Conservation (phyloP, 1,140 invertebrate genomes). For the Bombus confusus region DNA sequence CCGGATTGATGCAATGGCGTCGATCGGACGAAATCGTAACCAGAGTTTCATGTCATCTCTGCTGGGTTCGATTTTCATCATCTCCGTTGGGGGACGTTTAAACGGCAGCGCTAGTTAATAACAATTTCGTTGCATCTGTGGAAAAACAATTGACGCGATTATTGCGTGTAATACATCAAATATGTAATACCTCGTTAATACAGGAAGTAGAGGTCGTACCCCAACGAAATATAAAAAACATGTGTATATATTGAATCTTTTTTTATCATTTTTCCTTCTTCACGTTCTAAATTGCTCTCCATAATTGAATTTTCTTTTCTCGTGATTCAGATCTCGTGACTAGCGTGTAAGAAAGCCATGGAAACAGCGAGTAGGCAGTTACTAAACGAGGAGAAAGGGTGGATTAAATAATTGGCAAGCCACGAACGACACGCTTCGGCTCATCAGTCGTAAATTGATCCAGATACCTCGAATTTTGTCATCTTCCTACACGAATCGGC, state of each 20-base stretch:
- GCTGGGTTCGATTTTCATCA: not conserved
- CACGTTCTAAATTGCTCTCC: not conserved
- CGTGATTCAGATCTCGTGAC: not conserved
- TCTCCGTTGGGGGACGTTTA: not conserved
- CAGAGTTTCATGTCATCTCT: not conserved
- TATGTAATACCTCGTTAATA: not conserved
- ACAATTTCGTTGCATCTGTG: not conserved
- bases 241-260: not conserved
- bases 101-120: not conserved
- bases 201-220: not conserved
- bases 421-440: constrained; percentile 1
- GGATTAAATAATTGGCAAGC: constrained; percentile 43
- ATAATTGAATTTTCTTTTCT: not conserved
- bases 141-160: constrained; percentile 27
- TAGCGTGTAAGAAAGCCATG: not conserved
- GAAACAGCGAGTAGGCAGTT: constrained; percentile 21
- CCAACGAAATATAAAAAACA: not conserved
- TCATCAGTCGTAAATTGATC: constrained; percentile 50
- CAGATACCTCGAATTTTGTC: constrained; percentile 39
- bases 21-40: not conserved
- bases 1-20: constrained; percentile 4
- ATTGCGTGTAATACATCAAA: not conserved
- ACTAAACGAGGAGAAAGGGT: constrained; percentile 41
- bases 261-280: not conserved
- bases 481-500: constrained; percentile 32